Evolutionary conservation across 2,113 vertebrate genomes (phyloP), one percentile per base, ranked within the genome.

Genomic region (Hassar affinis): DNA sequence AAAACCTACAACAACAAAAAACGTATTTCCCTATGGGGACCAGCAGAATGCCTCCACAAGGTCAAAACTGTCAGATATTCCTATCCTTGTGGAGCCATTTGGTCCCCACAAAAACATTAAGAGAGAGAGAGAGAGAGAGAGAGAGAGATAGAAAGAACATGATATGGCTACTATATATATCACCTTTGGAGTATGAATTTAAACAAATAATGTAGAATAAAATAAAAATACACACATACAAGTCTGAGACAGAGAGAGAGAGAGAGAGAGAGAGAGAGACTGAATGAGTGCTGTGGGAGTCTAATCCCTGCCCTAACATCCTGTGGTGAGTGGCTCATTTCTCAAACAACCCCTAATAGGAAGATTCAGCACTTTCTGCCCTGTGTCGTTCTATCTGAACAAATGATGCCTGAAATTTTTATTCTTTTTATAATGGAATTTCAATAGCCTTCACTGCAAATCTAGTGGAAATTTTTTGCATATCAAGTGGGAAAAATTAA

Each of bases 351-450:
- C 83, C 89, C 91, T 97, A 97, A 97, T 90, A 97, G 94, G 96
- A 96, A 96, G 96, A 98, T 97, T 96, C 96, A 97, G 97, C 96
- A 97, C 94, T 98, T 97, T 96, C 96, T 94, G 94, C 91, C 95
- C 85, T 83, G 95, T 94, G 95, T 96, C 96, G 97, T 94, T 93
- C 93, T 95, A 96, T 95, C 96, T 96, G 97, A 99, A 97, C 96
- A 99, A 99, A 99, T 99, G 98, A 97, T 96, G 98, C 97, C 97
- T 99, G 97, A 98, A 97, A 98, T 98, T 99, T 99, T 99, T 98
- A 99, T 99, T 98, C 97, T 99, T 97, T 97, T 98, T 97, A 95
- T 99, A 98, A 99, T 99, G 97, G 97, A 97, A 98, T 98, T 98
- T 97, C 98, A 99, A 99, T 98, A 97, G 97, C 97, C 96, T 98